These are phyloP conservation scores for Fistularia tabacaria DNA, from an alignment of 2,797 vertebrate species.

Conservation along the genomic window DNA sequence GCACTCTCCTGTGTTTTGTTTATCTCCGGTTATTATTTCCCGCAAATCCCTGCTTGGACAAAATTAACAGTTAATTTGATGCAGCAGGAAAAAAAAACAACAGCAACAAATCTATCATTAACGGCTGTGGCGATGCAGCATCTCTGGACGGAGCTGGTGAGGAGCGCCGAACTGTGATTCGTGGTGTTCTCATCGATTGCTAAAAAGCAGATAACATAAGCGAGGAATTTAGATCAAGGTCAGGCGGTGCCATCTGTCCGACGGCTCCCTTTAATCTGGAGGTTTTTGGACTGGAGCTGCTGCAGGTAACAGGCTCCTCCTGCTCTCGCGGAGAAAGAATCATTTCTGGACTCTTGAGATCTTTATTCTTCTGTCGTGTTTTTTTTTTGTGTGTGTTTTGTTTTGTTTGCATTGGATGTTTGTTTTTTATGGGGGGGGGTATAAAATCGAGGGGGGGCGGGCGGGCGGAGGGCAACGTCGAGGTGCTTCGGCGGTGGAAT, in stretches of 20 bases:
- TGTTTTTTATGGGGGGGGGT: background rate
- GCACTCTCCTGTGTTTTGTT: too few species aligned
- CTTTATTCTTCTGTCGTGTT: background rate
- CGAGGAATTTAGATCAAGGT: slow-evolving; percentile 63
- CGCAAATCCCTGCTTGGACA: too few species aligned
- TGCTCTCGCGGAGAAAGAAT: background rate
- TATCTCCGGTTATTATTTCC: too few species aligned
- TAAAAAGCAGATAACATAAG: slow-evolving; percentile 39
- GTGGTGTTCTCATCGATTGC: too few species aligned
- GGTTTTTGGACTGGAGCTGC: slow-evolving; percentile 22
- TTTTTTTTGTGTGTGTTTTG: background rate
- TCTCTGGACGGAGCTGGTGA: too few species aligned
- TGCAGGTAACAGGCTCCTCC: slow-evolving; percentile 22
- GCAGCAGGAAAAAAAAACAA: too few species aligned
- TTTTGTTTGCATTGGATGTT: background rate
- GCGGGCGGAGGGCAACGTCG: background rate
- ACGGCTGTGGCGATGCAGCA: too few species aligned
- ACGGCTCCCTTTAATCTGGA: slow-evolving; percentile 47
- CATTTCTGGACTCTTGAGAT: background rate
- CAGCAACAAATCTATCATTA: too few species aligned
- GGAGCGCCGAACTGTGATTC: too few species aligned
- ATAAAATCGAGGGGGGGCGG: background rate
- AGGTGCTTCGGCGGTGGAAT: background rate
- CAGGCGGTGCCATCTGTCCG: slow-evolving; percentile 56
- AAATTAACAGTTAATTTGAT: too few species aligned